Evolutionary conservation across 2,797 vertebrate genomes (phyloP).

Genomic region (Corythornis leucogaster): DNA sequence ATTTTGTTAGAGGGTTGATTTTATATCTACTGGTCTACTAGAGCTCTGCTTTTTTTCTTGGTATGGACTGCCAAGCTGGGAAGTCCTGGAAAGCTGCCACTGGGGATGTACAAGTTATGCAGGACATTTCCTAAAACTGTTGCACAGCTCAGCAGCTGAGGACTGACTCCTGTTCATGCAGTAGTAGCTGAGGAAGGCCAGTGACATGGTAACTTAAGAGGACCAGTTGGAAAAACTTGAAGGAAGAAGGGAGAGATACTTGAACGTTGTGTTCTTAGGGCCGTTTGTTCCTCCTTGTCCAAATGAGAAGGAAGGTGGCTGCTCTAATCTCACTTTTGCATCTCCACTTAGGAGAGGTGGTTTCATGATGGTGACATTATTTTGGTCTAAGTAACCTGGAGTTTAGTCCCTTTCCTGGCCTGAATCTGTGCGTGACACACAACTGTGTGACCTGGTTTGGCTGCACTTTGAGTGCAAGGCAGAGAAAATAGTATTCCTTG

Average conservation of each 20-base stretch:
- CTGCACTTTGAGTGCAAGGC: not conserved
- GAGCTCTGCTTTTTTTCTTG: not conserved
- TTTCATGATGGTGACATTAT: not conserved
- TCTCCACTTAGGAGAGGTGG: not conserved
- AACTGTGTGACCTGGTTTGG: accelerated
- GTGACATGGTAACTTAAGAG: not conserved
- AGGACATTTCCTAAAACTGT: not conserved
- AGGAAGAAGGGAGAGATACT: not conserved
- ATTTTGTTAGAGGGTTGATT: not conserved
- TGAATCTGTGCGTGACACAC: not conserved
- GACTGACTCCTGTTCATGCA: not conserved
- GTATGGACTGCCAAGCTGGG: not conserved
- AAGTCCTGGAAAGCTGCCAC: not conserved
- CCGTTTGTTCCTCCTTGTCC: not conserved
- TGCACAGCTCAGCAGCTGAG: not conserved
- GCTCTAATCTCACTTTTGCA: not conserved
- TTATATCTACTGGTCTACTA: not conserved
- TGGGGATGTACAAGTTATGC: not conserved
- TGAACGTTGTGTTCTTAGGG: not conserved
- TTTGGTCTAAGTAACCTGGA: not conserved
- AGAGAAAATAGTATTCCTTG: not conserved
- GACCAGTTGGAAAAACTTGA: not conserved
- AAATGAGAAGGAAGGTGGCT: not conserved
- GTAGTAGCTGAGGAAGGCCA: not conserved
- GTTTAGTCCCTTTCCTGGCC: not conserved